Conservation (phyloP, 2,797 vertebrate species). For the Muscicapa striata region DNA sequence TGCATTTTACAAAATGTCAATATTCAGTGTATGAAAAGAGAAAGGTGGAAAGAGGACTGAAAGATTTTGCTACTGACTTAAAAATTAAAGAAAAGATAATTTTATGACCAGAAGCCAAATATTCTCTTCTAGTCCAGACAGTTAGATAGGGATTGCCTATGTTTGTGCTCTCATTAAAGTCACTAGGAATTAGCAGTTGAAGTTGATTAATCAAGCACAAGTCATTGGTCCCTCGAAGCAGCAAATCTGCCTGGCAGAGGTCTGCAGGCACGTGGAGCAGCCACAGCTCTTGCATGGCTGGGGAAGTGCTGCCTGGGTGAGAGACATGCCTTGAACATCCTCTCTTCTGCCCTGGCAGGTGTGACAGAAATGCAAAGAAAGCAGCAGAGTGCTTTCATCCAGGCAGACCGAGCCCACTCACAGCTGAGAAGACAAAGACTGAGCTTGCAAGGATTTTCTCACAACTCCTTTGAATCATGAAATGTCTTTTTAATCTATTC, state of each 20-base stretch:
- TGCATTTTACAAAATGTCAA: neutral
- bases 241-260: neutral
- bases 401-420: rapidly evolving
- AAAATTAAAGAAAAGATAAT: neutral
- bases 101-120: neutral
- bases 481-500: neutral
- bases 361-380: neutral
- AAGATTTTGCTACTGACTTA: neutral
- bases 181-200: neutral
- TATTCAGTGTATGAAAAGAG: neutral
- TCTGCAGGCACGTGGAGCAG: neutral
- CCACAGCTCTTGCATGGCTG: neutral
- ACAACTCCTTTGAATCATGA: neutral
- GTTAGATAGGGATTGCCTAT: neutral
- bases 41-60: neutral
- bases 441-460: neutral
- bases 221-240: neutral
- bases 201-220: neutral
- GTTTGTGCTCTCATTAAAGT: neutral
- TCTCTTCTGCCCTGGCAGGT: neutral
- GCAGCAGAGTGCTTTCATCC: neutral
- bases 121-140: neutral
- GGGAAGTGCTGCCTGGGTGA: neutral
- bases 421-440: neutral
- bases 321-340: neutral